Evolutionary conservation across 1,140 invertebrate species (phyloP).

Genomic region (Drosophila simulans): DNA sequence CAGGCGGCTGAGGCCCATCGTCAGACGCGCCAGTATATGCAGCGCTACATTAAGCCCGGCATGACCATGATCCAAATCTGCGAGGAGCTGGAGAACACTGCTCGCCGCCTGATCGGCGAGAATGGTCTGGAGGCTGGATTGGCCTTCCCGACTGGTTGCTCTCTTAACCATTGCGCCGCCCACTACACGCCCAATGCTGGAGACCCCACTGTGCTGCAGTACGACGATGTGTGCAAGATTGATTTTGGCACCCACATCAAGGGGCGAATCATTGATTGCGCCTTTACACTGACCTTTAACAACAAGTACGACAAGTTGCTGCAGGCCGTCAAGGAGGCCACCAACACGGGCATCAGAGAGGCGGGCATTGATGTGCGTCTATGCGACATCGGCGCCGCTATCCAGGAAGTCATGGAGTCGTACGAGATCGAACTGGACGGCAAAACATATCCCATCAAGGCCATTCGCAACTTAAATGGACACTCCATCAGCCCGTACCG

Average conservation of each 20-base stretch:
- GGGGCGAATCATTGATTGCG: constrained; percentile 99
- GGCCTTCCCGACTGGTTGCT: constrained; percentile 99
- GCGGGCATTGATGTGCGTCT: constrained; percentile 98
- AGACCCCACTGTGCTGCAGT: constrained; percentile 96
- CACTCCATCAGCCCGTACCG: constrained; percentile 99
- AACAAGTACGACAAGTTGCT: constrained; percentile 98
- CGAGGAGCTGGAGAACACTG: constrained; percentile 97
- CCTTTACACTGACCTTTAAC: constrained; percentile 98
- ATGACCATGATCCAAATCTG: constrained; percentile 99
- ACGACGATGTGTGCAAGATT: constrained; percentile 99
- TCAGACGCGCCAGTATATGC: constrained; percentile 96
- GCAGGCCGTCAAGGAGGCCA: constrained; percentile 98
- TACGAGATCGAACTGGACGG: constrained; percentile 99
- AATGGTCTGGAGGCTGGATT: constrained; percentile 98
- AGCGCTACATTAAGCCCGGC: constrained; percentile 96
- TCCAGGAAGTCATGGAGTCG: constrained; percentile 99
- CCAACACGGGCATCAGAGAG: constrained; percentile 97
- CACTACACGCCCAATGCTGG: constrained; percentile 99
- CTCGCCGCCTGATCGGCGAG: constrained; percentile 96
- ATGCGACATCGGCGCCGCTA: constrained; percentile 98
- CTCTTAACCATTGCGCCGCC: constrained; percentile 98
- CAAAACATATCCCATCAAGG: constrained; percentile 98
- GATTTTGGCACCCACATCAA: constrained; percentile 99
- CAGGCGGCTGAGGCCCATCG: constrained; percentile 98
- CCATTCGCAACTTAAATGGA: constrained; percentile 99